Base-by-base conservation (phyloP, 2,797 vertebrate genomes). In the Rhabdomys pumilio region DNA sequence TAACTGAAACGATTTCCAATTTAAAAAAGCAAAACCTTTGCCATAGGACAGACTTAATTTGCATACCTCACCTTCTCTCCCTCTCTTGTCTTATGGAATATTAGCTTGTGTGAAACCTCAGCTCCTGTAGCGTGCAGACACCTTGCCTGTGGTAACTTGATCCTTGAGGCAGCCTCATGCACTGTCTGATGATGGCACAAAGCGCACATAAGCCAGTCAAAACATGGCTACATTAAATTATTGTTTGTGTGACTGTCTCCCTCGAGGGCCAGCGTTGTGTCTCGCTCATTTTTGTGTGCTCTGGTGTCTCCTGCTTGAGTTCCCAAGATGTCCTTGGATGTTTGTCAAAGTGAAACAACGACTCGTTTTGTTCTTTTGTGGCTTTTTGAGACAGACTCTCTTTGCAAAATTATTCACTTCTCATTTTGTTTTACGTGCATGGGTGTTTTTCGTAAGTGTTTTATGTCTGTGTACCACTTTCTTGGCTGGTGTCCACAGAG, bases 1-100 rank as follows among this genome's bases (percentile, higher is more conserved):
- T 47, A 67, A 59, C 95, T 94, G 87, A 95, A 95, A 91, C 75
- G 34, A 63, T 61, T 91, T 83, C 41, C 73, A 47, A 47, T 95
- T 91, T 96, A 82, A 96, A 96, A 94, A 94, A 75, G 41, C 65
- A 95, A 76, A 93, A 31, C 72, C 59, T 65, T 89, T 55, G 44
- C 53, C 87, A 24, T 34, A 88, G 57, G 63, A 69, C n/a, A 26
- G 91, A 47, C 61, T 97, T 61, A 95, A 93, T 92, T 88, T 34
- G 31, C 19, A 90, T 84, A 55, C 20, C 57, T 91, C 63, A 80
- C 57, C 96, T 94, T 94, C 82, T 55, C 73, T 92, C 80, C 41
- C 47, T 86, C 91, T 93, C 44, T 80, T 75, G 76, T 77, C 34
- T 75, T 77, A n/a, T 67, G 84, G n/a, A 53, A n/a, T 31, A 65